Percentiles rank a stretch among this genome's conserved stretches.
phyloP scores from a whole-genome alignment of 2,113 vertebrate genomes.

The Lamprotornis superbus region DNA sequence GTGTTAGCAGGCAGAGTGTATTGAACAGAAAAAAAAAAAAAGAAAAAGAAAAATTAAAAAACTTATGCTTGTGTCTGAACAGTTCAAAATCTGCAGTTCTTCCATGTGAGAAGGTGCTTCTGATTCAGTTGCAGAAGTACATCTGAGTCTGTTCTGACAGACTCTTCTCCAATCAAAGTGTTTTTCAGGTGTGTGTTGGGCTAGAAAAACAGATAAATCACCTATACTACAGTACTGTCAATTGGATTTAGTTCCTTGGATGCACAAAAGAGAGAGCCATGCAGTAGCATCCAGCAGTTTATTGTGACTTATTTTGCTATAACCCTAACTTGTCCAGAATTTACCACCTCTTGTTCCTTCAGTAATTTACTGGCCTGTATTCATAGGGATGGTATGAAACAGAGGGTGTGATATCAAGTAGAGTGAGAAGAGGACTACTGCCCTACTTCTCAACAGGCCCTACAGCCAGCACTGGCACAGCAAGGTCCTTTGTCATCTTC shows the following conservation, averaged over 20 bases:
- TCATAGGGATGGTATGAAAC: not conserved
- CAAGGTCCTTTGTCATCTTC: not conserved
- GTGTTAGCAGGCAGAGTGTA: not conserved
- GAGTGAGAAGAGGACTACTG: not conserved
- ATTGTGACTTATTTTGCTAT: not conserved
- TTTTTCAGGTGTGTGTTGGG: not conserved
- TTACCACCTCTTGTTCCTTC: not conserved
- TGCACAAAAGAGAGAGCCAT: not conserved
- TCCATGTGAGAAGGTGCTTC: not conserved
- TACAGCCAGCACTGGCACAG: not conserved
- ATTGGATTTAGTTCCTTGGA: not conserved
- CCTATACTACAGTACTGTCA: not conserved
- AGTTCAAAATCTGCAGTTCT: not conserved
- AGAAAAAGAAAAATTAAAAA: no score
- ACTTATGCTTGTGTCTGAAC: not conserved
- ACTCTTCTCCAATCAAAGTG: not conserved
- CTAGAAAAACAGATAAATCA: slow-evolving; percentile 1
- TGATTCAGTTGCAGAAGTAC: not conserved
- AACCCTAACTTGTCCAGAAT: not conserved
- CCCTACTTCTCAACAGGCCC: not conserved
- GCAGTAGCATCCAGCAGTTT: not conserved
- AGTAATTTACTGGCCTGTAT: not conserved
- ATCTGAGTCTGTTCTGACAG: not conserved
- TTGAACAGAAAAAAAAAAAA: not conserved
- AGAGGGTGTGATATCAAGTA: not conserved